phyloP scores from a whole-genome alignment of 2,113 vertebrate species.

The Rhegmatorhina hoffmannsi region DNA sequence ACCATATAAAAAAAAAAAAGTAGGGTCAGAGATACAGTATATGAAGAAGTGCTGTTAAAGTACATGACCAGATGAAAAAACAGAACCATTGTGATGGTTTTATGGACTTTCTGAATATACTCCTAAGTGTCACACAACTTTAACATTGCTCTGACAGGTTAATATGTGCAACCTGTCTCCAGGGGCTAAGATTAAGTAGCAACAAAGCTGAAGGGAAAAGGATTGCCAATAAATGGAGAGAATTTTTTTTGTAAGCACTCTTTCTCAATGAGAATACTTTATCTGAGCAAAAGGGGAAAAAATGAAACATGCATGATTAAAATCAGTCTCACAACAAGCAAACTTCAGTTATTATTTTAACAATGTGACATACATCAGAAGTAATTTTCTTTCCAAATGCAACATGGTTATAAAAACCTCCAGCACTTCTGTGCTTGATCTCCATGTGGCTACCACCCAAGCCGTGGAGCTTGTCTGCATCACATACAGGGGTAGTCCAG shows the following conservation, averaged over 20 bases:
- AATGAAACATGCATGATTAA: background rate
- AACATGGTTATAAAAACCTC: background rate
- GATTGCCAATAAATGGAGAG: background rate
- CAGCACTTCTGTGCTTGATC: background rate
- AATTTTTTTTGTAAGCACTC: constrained; percentile 1
- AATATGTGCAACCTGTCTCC: constrained; percentile 38
- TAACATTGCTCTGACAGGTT: constrained; percentile 46
- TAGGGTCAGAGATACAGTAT: background rate
- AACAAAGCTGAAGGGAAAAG: constrained; percentile 35
- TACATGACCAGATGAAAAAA: constrained; percentile 25
- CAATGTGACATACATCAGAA: background rate
- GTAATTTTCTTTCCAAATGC: background rate
- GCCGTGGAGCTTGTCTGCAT: rapidly evolving
- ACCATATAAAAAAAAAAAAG: background rate
- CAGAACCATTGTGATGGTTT: constrained; percentile 25
- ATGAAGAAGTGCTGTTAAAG: background rate
- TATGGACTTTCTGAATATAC: constrained; percentile 54
- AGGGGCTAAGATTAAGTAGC: constrained; percentile 24
- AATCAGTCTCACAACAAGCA: background rate
- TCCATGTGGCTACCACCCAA: background rate
- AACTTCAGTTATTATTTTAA: background rate
- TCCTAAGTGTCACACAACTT: constrained; percentile 31
- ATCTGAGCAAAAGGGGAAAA: background rate
- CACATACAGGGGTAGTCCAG: background rate
- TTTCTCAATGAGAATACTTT: constrained; percentile 9